phyloP scores from a whole-genome alignment of 1,140 invertebrate species.

The Hylyphantes graminicola region DNA sequence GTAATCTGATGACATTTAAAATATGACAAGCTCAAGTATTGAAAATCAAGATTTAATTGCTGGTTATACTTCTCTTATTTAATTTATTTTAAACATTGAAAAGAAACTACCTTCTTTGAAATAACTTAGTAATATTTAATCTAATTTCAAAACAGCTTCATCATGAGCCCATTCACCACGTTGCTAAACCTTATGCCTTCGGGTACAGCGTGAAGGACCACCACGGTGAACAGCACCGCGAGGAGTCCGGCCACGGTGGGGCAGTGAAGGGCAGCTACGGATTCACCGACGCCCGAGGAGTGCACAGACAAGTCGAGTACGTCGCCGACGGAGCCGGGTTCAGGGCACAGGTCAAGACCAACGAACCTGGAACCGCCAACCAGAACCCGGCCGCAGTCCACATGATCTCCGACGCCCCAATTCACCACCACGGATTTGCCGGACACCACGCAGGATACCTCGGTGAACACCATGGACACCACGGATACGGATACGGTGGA shows the following conservation, averaged over 20 bases:
- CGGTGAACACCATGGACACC: background rate
- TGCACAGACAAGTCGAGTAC: slow-evolving; percentile 35
- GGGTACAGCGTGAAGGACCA: slow-evolving; percentile 37
- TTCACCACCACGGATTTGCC: background rate
- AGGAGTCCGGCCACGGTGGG: slow-evolving; percentile 15
- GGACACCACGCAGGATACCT: background rate
- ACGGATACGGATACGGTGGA: slow-evolving; percentile 2
- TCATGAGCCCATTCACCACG: background rate
- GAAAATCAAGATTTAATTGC: too few relatives aligned
- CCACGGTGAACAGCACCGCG: slow-evolving; percentile 24
- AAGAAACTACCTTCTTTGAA: too few relatives aligned
- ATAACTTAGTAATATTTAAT: too few relatives aligned
- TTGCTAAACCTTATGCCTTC: slow-evolving; percentile 17
- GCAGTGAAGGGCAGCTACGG: slow-evolving; percentile 28
- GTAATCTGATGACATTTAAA: too few relatives aligned
- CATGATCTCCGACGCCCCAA: slow-evolving; percentile 22
- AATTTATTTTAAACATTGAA: too few relatives aligned
- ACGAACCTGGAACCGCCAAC: slow-evolving; percentile 24
- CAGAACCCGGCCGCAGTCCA: slow-evolving; percentile 31
- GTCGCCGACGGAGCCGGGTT: slow-evolving; percentile 19
- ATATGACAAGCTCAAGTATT: too few relatives aligned
- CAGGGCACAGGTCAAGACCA: slow-evolving; percentile 31
- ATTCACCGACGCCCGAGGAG: slow-evolving; percentile 22
- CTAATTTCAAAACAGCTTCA: too few relatives aligned
- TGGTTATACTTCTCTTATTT: too few relatives aligned